Evolutionary conservation across 2,888 invertebrate species (phyloP).

Genomic region (Hemaris fuciformis): DNA sequence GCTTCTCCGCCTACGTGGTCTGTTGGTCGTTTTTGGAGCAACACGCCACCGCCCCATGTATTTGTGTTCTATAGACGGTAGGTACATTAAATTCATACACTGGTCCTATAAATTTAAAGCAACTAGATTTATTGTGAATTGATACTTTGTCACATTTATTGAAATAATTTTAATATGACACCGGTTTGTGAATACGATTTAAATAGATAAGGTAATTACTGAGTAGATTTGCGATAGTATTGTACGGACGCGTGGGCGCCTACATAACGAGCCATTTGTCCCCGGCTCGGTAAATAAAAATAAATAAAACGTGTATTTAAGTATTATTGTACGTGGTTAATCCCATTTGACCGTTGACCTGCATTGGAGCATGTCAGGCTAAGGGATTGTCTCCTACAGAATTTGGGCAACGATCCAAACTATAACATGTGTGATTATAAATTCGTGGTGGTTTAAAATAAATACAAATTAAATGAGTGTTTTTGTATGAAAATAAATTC

Average conservation of each 20-base stretch:
- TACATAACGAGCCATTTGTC: neutral
- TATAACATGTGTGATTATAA: too few species aligned
- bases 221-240: conserved; percentile 13
- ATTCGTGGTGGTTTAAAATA: too few species aligned
- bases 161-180: conserved; percentile 45
- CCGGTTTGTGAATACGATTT: conserved; percentile 20
- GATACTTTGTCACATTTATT: conserved; percentile 67
- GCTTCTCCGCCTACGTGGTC: conserved; percentile 21
- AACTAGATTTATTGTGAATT: conserved; percentile 58
- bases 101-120: conserved; percentile 65
- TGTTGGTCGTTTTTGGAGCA: conserved; percentile 30
- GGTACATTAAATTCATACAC: conserved; percentile 63
- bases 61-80: conserved; percentile 60
- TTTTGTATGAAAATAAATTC: too few species aligned
- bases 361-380: too few species aligned
- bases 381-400: too few species aligned
- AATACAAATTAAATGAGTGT: too few species aligned
- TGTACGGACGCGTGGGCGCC: neutral
- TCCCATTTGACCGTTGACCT: too few species aligned
- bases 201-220: conserved; percentile 15
- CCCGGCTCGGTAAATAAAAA: neutral
- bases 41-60: conserved; percentile 50
- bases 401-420: too few species aligned
- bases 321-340: neutral
- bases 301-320: neutral